These are phyloP conservation scores for Drosophila bunnanda DNA, from an alignment of 2,888 invertebrate species.

Conservation along the genomic window DNA sequence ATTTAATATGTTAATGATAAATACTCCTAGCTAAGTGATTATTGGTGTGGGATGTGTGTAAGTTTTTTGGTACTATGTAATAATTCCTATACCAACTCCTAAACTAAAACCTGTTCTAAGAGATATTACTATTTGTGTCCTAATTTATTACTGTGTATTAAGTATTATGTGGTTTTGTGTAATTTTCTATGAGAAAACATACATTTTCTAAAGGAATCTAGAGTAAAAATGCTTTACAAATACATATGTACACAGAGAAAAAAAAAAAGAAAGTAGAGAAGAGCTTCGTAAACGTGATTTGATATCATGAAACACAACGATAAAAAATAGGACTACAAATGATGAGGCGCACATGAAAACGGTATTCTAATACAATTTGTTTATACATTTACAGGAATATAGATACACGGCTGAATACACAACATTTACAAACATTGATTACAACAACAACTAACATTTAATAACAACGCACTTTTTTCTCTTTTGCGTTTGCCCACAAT, in stretches of 20 bases:
- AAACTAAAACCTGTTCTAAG: not conserved
- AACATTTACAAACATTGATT: constrained; percentile 74
- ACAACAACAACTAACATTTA: constrained; percentile 79
- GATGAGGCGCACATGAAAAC: constrained; percentile 54
- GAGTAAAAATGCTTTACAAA: constrained; percentile 3
- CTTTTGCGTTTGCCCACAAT: constrained; percentile 54
- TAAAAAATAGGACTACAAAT: constrained; percentile 57
- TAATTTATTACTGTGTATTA: not conserved
- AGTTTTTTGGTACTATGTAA: not conserved
- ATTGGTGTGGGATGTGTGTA: not conserved
- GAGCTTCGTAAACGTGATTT: constrained; percentile 11
- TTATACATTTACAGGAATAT: constrained; percentile 31
- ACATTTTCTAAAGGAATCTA: constrained; percentile 7
- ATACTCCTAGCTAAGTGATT: not conserved
- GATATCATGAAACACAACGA: constrained; percentile 21
- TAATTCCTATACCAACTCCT: not conserved
- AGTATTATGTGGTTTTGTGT: constrained; percentile 24
- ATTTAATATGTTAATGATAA: not conserved
- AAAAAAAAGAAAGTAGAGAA: constrained; percentile 2
- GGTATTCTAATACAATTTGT: constrained; percentile 39
- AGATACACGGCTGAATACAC: constrained; percentile 62
- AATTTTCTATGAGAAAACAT: not conserved
- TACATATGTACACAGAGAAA: constrained; percentile 33
- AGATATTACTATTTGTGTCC: not conserved
- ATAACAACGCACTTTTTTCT: constrained; percentile 53